Base-by-base conservation (phyloP, 2,113 vertebrate species). In the Bucco capensis region DNA sequence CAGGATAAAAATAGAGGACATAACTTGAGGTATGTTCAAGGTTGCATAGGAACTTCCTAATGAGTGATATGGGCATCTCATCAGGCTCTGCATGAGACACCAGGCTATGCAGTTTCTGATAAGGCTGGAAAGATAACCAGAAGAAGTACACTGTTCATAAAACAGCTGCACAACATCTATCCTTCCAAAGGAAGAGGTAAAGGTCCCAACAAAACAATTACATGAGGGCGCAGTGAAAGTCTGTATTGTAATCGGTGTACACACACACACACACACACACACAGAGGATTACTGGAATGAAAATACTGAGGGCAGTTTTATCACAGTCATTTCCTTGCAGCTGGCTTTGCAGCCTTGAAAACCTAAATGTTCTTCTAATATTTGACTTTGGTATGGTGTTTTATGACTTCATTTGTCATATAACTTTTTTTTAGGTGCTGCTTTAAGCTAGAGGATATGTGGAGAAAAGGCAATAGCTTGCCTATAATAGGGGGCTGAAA, bases 361-460 rank as follows among this genome's bases (percentile, higher is more conserved):
- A 64, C 30, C 35, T 64, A n/a, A 86, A 64, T 77, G 49, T 47
- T 93, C 37, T 65, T 82, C 82, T 60, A 80, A 74, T 89, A 69
- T 23, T 60, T 24, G 71, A 60, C 74, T 90, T 90, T 51, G 27
- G 18, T 90, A n/a, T 37, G 19, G 33, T 70, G 56, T 77, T 96
- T 85, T 95, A 91, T 93, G 86, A 83, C 93, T 94, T 93, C 93
- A 87, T 96, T 94, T 95, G 85, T 97, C 97, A 88, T 64, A 25
- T 8, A 75, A 42, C 83, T 94, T 86, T 90, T 64, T 93, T 64
- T 82, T 47, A 83, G 77, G 67, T 90, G 75, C 88, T 91, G 86
- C 89, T 91, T 93, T 91, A 91, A 96, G 90, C 71, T 12, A 6
- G 84, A 85, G 38, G 35, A 64, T 44, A 57, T 60, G 50, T 50